Base-by-base conservation (phyloP, 2,888 invertebrate genomes). In the Euplexia lucipara region DNA sequence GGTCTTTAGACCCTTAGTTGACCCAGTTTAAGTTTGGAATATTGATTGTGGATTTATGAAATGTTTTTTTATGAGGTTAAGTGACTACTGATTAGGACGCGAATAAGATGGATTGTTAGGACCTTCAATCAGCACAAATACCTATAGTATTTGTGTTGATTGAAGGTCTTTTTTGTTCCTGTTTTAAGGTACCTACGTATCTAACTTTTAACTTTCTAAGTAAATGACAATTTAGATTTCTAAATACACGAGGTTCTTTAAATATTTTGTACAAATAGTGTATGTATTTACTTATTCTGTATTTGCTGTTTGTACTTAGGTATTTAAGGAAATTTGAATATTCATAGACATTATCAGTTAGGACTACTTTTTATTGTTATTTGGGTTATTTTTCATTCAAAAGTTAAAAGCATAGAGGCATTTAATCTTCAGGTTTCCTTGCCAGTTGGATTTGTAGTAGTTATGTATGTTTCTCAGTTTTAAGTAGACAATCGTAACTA, bases 1-100 rank as follows among this genome's bases (percentile, higher is more conserved):
- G 91, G 90, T 84, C 86, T 83, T 83, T 89, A 86, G 87, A 76
- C 80, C 84, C 87, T 83, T 82, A 64, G 52, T 52, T 86, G 86
- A 79, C 88, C 85, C 76, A 57, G 65, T 70, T 67, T 41, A 44
- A 78, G 65, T 67, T 73, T 66, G 60, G 79, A 78, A 79, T 81
- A 79, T 75, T 81, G 67, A 81, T 78, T 16, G 52, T 42, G 3
- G 16, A 53, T 69, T 37, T 66, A 74, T 10, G 47, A 49, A n/a
- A n/a, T 37, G 34, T n/a, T 52, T 66, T 68, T 49, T 35, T 59
- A 66, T 61, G 37, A 60, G 54, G 54, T 42, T 37, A 35, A 41
- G 39, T 30, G n/a, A 9, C 3, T 18, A 20, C 34, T 53, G 32
- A 0, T 22, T n/a, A 41, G 48, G 34, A n/a, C 30, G 48, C 0